Conservation (phyloP, 2,797 vertebrate species). For the Eulemur rubriventer region DNA sequence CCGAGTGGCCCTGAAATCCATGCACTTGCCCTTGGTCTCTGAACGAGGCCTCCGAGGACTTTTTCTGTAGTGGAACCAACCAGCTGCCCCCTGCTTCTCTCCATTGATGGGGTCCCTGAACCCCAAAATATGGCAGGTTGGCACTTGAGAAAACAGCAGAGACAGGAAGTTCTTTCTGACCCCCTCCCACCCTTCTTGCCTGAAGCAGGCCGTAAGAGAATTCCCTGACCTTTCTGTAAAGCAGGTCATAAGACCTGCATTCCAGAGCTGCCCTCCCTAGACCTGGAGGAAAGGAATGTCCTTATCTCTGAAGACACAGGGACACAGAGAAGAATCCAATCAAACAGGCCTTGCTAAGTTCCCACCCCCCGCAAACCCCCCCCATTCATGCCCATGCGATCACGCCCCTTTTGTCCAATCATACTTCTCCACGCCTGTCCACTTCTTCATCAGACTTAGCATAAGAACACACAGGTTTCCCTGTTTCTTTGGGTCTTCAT, state of each 20-base stretch:
- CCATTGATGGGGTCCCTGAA: neutral
- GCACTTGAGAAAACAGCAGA: neutral
- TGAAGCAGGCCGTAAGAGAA: too few relatives aligned
- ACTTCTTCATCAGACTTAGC: too few relatives aligned
- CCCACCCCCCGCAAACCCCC: neutral
- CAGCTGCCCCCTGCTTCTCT: neutral
- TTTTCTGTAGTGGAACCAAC: neutral
- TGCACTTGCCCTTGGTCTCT: neutral
- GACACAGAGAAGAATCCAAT: neutral
- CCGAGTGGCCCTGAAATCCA: neutral
- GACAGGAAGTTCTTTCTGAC: neutral
- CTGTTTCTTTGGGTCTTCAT: neutral
- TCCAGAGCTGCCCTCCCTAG: neutral
- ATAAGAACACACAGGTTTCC: neutral
- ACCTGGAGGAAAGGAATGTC: neutral
- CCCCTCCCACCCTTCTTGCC: neutral
- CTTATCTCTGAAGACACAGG: neutral
- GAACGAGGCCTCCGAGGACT: neutral
- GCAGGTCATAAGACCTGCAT: neutral
- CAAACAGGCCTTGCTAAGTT: neutral
- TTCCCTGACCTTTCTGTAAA: neutral
- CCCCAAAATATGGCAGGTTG: neutral
- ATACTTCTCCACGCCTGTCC: too few relatives aligned
- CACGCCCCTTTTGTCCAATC: neutral
- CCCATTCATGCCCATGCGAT: too few relatives aligned